Evolutionary conservation across 53 echinoderm and acorn worm genomes (phyloP).

Genomic region (Holothuria scabra): DNA sequence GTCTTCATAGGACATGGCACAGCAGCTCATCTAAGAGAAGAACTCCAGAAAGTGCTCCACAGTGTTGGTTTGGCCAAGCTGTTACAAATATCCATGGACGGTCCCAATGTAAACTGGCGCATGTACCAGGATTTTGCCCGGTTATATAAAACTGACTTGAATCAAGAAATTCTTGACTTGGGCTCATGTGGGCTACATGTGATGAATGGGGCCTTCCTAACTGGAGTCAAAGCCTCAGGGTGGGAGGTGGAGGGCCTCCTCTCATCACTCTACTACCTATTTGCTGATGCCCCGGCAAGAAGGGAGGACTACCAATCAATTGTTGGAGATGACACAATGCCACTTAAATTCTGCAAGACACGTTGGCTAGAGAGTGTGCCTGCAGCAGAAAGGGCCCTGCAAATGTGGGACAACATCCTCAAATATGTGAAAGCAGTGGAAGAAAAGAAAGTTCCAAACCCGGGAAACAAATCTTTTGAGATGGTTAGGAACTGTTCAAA

Average conservation of each 20-base stretch:
- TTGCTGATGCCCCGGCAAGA: slow-evolving; percentile 61
- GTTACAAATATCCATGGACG: slow-evolving; percentile 65
- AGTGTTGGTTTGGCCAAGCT: slow-evolving; percentile 47
- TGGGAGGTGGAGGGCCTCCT: slow-evolving; percentile 61
- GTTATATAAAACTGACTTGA: slow-evolving; percentile 56
- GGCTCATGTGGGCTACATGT: slow-evolving; percentile 66
- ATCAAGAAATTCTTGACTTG: slow-evolving; percentile 50
- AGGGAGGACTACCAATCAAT: slow-evolving; percentile 55
- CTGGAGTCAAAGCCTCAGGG: slow-evolving; percentile 56
- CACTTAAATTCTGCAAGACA: slow-evolving; percentile 56
- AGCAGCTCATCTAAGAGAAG: slow-evolving; percentile 56
- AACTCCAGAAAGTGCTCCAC: slow-evolving; percentile 44
- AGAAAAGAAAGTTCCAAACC: slow-evolving; percentile 52
- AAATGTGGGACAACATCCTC: slow-evolving; percentile 50
- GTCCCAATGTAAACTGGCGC: slow-evolving; percentile 64
- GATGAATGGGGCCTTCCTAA: slow-evolving; percentile 58
- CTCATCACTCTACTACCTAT: slow-evolving; percentile 57
- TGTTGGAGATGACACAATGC: slow-evolving; percentile 48
- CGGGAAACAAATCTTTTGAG: slow-evolving; percentile 59
- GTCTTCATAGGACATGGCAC: slow-evolving; percentile 60
- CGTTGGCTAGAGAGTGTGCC: slow-evolving; percentile 60
- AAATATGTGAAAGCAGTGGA: slow-evolving; percentile 52
- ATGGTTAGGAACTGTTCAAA: slow-evolving; percentile 46
- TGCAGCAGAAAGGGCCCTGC: slow-evolving; percentile 48
- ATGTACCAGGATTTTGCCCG: slow-evolving; percentile 53